Conservation (phyloP, 2,888 invertebrate species). For the Drepanosiphum platanoidis region DNA sequence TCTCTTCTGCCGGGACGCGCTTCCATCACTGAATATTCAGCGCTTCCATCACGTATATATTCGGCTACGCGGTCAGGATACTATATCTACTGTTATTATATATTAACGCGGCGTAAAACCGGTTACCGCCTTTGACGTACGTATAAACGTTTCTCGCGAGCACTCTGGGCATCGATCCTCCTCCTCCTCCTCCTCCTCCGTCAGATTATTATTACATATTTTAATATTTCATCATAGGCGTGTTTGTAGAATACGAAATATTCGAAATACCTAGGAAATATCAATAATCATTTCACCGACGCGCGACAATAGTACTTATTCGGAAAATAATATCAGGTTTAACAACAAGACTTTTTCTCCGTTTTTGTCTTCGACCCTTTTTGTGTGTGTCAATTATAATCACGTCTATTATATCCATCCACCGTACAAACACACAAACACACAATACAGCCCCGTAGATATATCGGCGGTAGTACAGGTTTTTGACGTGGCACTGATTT, state of each 20-base stretch:
- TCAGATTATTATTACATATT: not conserved
- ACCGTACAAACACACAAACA: not conserved
- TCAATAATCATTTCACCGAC: not conserved
- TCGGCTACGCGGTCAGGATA: not conserved
- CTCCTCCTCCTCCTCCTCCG: too few species aligned
- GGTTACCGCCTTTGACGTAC: not conserved
- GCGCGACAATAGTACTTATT: not conserved
- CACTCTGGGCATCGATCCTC: not conserved
- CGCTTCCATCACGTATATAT: not conserved
- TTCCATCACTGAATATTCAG: not conserved
- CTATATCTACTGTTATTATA: not conserved
- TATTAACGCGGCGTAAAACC: not conserved
- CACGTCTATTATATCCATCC: constrained; percentile 29
- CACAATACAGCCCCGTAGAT: not conserved
- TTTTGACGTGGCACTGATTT: constrained; percentile 29
- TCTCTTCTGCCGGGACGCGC: not conserved
- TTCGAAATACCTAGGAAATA: not conserved
- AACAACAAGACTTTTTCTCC: not conserved
- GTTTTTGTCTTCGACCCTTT: not conserved
- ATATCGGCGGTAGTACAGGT: constrained; percentile 30
- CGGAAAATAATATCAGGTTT: not conserved
- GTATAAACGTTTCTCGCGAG: not conserved
- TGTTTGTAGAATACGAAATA: not conserved
- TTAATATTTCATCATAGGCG: too few species aligned
- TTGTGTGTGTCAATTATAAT: constrained; percentile 20